Evolutionary conservation across 1,140 invertebrate genomes (phyloP), one percentile per base, ranked within the genome.

Genomic region (Temnothorax curvispinosus): DNA sequence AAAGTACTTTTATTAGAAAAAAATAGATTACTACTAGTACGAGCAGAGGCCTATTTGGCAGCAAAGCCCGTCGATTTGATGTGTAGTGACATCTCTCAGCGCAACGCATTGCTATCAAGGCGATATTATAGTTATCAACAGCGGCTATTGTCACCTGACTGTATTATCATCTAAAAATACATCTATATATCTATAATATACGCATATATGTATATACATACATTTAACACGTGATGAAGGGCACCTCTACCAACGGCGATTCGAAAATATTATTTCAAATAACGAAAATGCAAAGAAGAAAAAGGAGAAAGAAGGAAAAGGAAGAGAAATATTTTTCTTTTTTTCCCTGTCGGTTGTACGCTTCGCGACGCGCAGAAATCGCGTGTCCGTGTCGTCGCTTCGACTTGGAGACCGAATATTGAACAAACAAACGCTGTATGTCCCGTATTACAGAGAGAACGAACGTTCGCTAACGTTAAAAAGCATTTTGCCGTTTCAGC

Each of bases 321-420:
- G 11, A 60, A 32, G 27, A 38, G 32, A 64, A 38, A 64, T 64
- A 18, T 64, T 64, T 60, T 6, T 11, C 18, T 21, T 64, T 64
- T 38, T 38, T 64, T 38, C 35, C 35, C 35, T 41, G 35, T 41
- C 9, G 9, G 1, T 27, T 65, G 38, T 65, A 21, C 8, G 18
- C 32, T 38, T 65, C 2, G 18, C 21, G 62, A 41, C 32, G n/a
- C 8, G 21, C 4, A 2, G 7, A 11, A 13, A 3, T 47, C 9
- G 15, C 13, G 21, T 54, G 27, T 3, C 27, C 27, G 9, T 71
- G 5, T 72, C 11, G 35, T 41, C n/a, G 38, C 11, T 65, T 21
- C 8, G 9, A 35, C 67, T 60, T 82, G 69, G 27, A 41, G 41
- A 82, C 52, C 56, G 41, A 75, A 75, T 84, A 84, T 84, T 62